Evolutionary conservation across 1,140 invertebrate genomes (phyloP), one percentile per base, ranked within the genome.

Genomic region (Eumaeus atala): DNA sequence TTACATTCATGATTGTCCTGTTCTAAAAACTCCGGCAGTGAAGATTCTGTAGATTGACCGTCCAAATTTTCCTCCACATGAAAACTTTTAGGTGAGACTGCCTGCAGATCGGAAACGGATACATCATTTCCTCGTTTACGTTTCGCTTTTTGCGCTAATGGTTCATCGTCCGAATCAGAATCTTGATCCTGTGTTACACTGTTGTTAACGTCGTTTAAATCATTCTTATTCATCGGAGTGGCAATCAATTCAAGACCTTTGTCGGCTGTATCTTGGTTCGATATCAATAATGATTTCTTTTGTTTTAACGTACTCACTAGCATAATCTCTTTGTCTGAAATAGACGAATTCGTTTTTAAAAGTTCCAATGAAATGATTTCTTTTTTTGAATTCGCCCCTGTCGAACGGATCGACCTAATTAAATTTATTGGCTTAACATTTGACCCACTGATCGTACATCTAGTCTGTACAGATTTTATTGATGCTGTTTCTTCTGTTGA

Each of bases 141-240:
- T 58, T 66, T 75, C 10, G 54, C 64, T 56, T 73, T 79, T 42
- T 74, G 70, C 9, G 74, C 68, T 9, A 85, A 54, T 3, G 80
- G 80, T 58, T 86, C 83, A 14, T 86, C 80, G 48, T 86, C 83
- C 0, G 80, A 83, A 3, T 65, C 63, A 11, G 40, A 62, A 17
- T 59, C 47, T 28, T 28, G 21, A 28, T 6, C 21, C 21, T 28
- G 21, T 3, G 21, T 28, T 28, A 3, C 6, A 28, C 21, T 28
- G 6, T 28, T 28, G 6, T 6, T 28, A 28, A 28, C 21, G 2
- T 28, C 21, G 21, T 28, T 28, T 28, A 28, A 28, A 2, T 28
- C 6, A 28, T 3, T 6, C 2, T 2, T 28, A 28, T 28, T 28
- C 2, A 3, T 28, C 6, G 21, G 21, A 28, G 2, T 28, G 21